These are phyloP conservation scores for Folsomia candida DNA, from an alignment of 2,888 invertebrate species.

Conservation along the genomic window DNA sequence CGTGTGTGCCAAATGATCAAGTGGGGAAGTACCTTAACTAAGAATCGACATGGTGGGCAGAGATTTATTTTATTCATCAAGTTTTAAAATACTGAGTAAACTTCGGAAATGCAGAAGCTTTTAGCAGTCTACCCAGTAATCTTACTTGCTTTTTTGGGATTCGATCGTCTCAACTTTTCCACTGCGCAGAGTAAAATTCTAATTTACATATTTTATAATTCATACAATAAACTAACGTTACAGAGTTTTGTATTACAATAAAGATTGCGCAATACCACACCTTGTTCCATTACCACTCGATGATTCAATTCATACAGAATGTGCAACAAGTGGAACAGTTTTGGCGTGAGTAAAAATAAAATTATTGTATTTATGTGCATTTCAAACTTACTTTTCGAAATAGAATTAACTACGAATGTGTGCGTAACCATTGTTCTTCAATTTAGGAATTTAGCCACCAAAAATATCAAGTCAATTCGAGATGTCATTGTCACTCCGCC, in stretches of 20 bases:
- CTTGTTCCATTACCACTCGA: background rate
- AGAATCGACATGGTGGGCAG: background rate
- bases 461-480: background rate
- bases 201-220: background rate
- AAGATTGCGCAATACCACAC: conserved; percentile 22
- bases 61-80: background rate
- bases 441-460: background rate
- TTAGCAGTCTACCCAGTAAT: background rate
- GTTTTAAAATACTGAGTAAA: background rate
- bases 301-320: conserved; percentile 7
- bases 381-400: no score
- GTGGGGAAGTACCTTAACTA: background rate
- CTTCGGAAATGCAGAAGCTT: background rate
- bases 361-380: no score
- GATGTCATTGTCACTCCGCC: background rate
- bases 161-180: background rate
- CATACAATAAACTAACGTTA: background rate
- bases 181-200: conserved; percentile 10
- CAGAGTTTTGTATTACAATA: no score
- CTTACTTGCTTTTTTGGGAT: background rate
- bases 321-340: background rate
- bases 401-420: background rate
- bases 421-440: background rate
- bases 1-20: background rate
- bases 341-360: background rate